Evolutionary conservation across 2,888 invertebrate genomes (phyloP).

Genomic region (Ernsta delagoae): DNA sequence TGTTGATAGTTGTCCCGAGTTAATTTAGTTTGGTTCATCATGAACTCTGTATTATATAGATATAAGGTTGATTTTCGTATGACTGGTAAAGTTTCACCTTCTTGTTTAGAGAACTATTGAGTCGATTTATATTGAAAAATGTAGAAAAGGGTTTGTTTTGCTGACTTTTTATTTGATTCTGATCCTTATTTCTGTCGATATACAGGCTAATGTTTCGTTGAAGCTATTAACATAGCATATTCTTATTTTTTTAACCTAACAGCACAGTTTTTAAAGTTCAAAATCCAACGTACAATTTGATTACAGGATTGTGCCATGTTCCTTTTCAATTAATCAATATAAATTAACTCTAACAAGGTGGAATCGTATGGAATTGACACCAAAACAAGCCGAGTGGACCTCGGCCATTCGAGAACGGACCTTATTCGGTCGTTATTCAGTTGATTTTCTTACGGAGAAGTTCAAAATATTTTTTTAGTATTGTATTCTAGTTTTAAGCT

Average conservation of each 20-base stretch:
- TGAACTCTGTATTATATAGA: conserved; percentile 68
- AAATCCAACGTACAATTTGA: no score
- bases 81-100: conserved; percentile 5
- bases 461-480: conserved; percentile 66
- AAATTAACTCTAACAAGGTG: background rate
- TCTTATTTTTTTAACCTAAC: no score
- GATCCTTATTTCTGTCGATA: background rate
- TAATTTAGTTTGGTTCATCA: conserved; percentile 32
- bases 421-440: conserved; percentile 3
- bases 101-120: background rate
- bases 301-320: background rate
- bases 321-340: background rate
- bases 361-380: conserved; percentile 11
- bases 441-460: conserved; percentile 41
- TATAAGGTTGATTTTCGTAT: conserved; percentile 57
- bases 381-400: conserved; percentile 10
- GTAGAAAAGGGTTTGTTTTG: background rate
- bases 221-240: no score
- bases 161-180: background rate
- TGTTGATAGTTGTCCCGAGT: conserved; percentile 58
- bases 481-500: conserved; percentile 59
- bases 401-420: conserved; percentile 1
- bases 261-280: no score
- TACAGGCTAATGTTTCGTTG: background rate
- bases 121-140: background rate